Conservation (phyloP, 2,797 vertebrate species). For the Lepus oiostolus region DNA sequence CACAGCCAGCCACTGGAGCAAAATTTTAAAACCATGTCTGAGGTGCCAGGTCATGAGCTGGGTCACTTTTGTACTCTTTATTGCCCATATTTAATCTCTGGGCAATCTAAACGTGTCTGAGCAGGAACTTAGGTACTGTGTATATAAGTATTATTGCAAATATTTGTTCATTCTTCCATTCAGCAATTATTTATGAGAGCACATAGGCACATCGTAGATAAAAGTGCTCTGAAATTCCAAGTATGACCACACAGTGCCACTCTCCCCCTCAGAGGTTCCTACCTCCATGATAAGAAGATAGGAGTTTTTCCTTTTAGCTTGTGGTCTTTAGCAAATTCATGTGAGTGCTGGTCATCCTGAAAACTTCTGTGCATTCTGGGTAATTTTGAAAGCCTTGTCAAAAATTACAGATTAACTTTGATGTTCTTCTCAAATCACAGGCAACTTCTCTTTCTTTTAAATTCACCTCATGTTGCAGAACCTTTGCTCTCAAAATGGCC, state of each 20-base stretch:
- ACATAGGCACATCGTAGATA: not conserved
- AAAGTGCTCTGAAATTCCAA: conserved; percentile 17
- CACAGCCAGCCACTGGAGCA: not conserved
- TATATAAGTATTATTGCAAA: not conserved
- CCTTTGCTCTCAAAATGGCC: not conserved
- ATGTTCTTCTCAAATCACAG: not conserved
- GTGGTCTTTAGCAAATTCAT: conserved; percentile 23
- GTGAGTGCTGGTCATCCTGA: not conserved
- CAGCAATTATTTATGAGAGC: conserved; percentile 43
- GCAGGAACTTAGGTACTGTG: not conserved
- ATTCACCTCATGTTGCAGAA: not conserved
- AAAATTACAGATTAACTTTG: conserved; percentile 34
- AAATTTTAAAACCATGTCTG: conserved; percentile 42
- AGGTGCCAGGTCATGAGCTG: not conserved
- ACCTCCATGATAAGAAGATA: not conserved
- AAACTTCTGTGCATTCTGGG: not conserved
- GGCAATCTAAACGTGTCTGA: not conserved
- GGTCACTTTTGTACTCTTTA: not conserved
- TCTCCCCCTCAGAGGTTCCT: not conserved
- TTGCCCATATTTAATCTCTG: not conserved
- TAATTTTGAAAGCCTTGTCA: conserved; percentile 41
- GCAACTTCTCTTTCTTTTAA: not conserved
- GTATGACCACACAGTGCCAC: not conserved
- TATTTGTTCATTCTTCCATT: conserved; percentile 41
- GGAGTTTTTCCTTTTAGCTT: not conserved